These are phyloP conservation scores for Osmoderma eremita DNA, from an alignment of 2,888 invertebrate genomes.

Conservation along the genomic window DNA sequence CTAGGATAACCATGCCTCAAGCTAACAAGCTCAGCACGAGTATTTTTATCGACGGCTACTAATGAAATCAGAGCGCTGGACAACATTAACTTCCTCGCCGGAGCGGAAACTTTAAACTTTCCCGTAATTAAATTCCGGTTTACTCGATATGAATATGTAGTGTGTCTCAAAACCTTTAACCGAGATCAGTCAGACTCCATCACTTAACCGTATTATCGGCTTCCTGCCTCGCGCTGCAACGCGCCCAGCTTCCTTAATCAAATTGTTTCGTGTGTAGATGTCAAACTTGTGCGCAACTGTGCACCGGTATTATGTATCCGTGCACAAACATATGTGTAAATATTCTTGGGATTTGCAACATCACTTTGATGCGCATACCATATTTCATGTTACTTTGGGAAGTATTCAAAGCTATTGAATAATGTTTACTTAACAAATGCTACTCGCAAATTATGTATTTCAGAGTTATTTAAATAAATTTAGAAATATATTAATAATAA, in stretches of 20 bases:
- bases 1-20: too few species aligned
- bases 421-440: too few species aligned
- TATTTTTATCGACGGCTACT: not conserved
- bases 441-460: too few species aligned
- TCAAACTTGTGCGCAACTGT: not conserved
- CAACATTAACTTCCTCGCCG: slow-evolving; percentile 17
- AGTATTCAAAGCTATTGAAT: too few species aligned
- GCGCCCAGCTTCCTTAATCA: slow-evolving; percentile 21
- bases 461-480: too few species aligned
- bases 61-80: slow-evolving; percentile 7
- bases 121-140: slow-evolving; percentile 26
- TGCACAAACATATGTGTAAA: too few species aligned
- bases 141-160: slow-evolving; percentile 25
- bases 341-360: too few species aligned
- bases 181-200: slow-evolving; percentile 21
- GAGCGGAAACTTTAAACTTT: slow-evolving; percentile 11
- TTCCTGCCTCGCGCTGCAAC: slow-evolving; percentile 8
- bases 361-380: too few species aligned
- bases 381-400: too few species aligned
- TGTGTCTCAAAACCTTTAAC: slow-evolving; percentile 14
- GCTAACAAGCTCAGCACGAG: not conserved
- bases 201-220: slow-evolving; percentile 18
- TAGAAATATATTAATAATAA: too few species aligned
- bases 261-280: slow-evolving; percentile 19
- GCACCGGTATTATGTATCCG: too few species aligned